These are phyloP conservation scores for Malthinus seriepunctatus DNA, from an alignment of 2,888 invertebrate species.

Conservation along the genomic window DNA sequence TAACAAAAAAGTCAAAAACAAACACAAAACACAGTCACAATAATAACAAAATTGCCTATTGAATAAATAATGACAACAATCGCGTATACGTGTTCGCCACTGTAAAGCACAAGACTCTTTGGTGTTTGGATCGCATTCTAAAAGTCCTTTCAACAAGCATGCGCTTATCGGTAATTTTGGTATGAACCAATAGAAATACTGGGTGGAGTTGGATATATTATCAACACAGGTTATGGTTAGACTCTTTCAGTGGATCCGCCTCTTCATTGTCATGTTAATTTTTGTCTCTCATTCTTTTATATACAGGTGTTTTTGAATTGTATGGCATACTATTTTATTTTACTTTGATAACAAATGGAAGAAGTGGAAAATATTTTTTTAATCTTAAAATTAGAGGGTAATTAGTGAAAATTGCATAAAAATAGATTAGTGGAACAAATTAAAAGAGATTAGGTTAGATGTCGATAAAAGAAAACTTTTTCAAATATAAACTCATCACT, in stretches of 20 bases:
- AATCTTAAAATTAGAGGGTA: background rate
- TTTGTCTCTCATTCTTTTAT: slow-evolving; percentile 54
- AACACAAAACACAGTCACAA: slow-evolving; percentile 29
- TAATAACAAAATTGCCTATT: slow-evolving; percentile 26
- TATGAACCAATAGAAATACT: slow-evolving; percentile 45
- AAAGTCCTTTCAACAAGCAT: slow-evolving; percentile 36
- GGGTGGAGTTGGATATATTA: slow-evolving; percentile 49
- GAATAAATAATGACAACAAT: slow-evolving; percentile 27
- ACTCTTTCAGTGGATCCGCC: slow-evolving; percentile 50
- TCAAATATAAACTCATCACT: slow-evolving; percentile 35
- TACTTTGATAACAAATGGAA: slow-evolving; percentile 9
- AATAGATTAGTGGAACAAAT: background rate
- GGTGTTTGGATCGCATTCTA: slow-evolving; percentile 36
- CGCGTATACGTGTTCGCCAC: slow-evolving; percentile 47
- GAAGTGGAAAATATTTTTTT: slow-evolving; percentile 1
- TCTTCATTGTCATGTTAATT: slow-evolving; percentile 54
- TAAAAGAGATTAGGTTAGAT: background rate
- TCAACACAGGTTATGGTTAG: slow-evolving; percentile 52
- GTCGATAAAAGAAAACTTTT: background rate
- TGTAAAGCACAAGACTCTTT: slow-evolving; percentile 50
- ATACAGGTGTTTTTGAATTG: slow-evolving; percentile 55
- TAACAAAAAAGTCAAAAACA: slow-evolving; percentile 17
- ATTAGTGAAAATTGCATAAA: slow-evolving; percentile 6
- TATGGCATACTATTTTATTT: slow-evolving; percentile 32
- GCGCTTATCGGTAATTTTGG: slow-evolving; percentile 39